phyloP scores from a whole-genome alignment of 2,888 invertebrate genomes.

The Osmoderma eremita region DNA sequence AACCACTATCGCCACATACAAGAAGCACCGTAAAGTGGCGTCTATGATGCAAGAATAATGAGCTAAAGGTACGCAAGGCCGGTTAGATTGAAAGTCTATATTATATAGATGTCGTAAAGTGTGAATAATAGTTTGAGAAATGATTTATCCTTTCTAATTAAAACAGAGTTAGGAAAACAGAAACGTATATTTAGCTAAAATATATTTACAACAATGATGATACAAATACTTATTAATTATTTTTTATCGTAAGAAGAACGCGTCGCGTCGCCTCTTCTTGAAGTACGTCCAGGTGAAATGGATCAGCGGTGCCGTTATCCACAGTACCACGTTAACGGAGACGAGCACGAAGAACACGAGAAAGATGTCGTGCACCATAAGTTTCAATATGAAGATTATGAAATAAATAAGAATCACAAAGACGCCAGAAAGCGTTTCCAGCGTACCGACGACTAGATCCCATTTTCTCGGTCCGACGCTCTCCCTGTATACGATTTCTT shows the following conservation, averaged over 20 bases:
- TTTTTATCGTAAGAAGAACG: not conserved
- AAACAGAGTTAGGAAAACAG: not conserved
- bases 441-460: slow-evolving; percentile 46
- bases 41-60: too few species aligned
- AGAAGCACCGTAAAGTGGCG: too few species aligned
- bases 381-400: slow-evolving; percentile 40
- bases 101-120: too few species aligned
- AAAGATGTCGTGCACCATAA: slow-evolving; percentile 38
- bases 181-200: slow-evolving; percentile 8
- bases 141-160: too few species aligned
- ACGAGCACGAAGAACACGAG: slow-evolving; percentile 39
- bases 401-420: slow-evolving; percentile 45
- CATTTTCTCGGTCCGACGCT: slow-evolving; percentile 49
- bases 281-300: slow-evolving; percentile 38
- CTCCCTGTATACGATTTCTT: slow-evolving; percentile 47
- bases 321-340: slow-evolving; percentile 31
- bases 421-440: slow-evolving; percentile 48
- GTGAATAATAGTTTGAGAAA: too few species aligned
- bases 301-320: slow-evolving; percentile 40
- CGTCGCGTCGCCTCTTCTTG: slow-evolving; percentile 27
- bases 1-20: too few species aligned
- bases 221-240: slow-evolving; percentile 5
- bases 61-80: too few species aligned
- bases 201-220: slow-evolving; percentile 6
- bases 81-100: too few species aligned